Conservation (phyloP, 2,888 invertebrate genomes). For the Dryomyza anilis region DNA sequence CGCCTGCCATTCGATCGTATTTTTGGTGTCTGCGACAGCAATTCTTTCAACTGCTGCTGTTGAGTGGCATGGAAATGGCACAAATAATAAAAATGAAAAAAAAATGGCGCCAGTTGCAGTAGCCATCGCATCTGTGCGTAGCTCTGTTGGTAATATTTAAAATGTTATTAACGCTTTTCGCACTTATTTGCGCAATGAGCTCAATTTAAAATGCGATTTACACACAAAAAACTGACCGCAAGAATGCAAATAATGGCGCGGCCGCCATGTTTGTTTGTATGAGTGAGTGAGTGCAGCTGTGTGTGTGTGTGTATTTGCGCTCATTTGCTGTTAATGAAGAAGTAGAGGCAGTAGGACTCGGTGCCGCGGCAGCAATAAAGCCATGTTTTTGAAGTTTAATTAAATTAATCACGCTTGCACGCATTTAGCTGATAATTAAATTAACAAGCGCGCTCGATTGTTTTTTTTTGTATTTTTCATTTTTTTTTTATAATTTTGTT, state of each 20-base stretch:
- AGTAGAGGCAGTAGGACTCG: not conserved
- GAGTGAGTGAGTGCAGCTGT: not conserved
- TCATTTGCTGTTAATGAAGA: not conserved
- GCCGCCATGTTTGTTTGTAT: too few species aligned
- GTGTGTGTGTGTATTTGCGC: not conserved
- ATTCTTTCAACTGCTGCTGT: too few species aligned
- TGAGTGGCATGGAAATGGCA: too few species aligned
- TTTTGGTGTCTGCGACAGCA: not conserved
- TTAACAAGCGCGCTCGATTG: too few species aligned
- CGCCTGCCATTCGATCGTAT: too few species aligned
- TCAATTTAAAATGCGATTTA: conserved; percentile 25
- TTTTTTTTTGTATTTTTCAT: not conserved
- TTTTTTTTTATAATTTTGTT: not conserved
- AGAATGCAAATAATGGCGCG: conserved; percentile 19
- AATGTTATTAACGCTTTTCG: conserved; percentile 22
- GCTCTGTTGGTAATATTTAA: not conserved
- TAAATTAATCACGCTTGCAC: conserved; percentile 25
- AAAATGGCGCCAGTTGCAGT: too few species aligned
- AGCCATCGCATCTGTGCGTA: not conserved
- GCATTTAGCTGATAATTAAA: conserved; percentile 17
- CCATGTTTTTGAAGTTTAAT: conserved; percentile 16
- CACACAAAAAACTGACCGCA: conserved; percentile 20
- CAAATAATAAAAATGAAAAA: too few species aligned
- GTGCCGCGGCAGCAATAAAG: not conserved
- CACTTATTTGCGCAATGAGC: conserved; percentile 21